These are phyloP conservation scores for Linyphia triangularis DNA, from an alignment of 2,888 invertebrate species.

Conservation along the genomic window DNA sequence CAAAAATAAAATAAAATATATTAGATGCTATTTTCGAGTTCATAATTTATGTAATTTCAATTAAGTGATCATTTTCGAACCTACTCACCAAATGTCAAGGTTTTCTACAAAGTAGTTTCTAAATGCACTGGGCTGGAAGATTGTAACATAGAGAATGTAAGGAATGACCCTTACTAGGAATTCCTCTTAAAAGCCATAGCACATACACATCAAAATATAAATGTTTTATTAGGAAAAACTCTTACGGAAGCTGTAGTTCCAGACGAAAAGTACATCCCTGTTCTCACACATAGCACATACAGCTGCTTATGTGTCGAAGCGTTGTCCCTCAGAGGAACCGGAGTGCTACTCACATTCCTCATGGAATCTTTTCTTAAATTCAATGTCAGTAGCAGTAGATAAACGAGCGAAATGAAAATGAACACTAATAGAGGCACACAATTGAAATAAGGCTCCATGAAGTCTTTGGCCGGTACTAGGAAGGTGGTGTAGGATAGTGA, in stretches of 20 bases:
- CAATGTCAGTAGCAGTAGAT: slow-evolving; percentile 35
- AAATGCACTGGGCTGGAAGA: too few relatives aligned
- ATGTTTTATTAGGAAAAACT: background rate
- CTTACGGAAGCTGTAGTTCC: slow-evolving; percentile 80
- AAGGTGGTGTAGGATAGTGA: background rate
- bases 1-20: too few relatives aligned
- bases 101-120: too few relatives aligned
- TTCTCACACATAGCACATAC: slow-evolving; percentile 80
- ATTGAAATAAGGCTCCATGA: slow-evolving; percentile 62
- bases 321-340: slow-evolving; percentile 50
- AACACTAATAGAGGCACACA: slow-evolving; percentile 77
- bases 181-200: too few relatives aligned
- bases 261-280: slow-evolving; percentile 79
- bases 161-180: too few relatives aligned
- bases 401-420: slow-evolving; percentile 77
- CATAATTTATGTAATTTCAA: too few relatives aligned
- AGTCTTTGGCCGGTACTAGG: slow-evolving; percentile 32
- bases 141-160: too few relatives aligned
- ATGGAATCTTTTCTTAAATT: slow-evolving; percentile 43
- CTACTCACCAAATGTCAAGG: too few relatives aligned
- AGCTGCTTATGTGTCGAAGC: slow-evolving; percentile 77
- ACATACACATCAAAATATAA: background rate
- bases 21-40: too few relatives aligned
- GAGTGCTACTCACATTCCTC: background rate
- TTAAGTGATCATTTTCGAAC: too few relatives aligned